phyloP scores from a whole-genome alignment of 2,797 vertebrate species.

The Xiphorhynchus erythropygius region DNA sequence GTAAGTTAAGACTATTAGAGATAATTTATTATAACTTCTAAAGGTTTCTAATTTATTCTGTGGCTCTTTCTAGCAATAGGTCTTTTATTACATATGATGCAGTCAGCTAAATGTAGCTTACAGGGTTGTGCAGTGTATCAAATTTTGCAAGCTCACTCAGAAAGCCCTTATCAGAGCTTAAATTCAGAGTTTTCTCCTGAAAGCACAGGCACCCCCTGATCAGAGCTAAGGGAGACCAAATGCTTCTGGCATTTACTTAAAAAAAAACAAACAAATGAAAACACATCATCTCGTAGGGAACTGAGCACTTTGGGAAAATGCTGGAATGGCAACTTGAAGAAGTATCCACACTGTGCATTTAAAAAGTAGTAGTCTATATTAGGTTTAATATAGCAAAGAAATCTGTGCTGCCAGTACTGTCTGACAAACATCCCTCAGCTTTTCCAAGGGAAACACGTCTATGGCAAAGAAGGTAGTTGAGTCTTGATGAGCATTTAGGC shows the following conservation, averaged over 20 bases:
- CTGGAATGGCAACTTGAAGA: background rate
- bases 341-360: background rate
- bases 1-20: background rate
- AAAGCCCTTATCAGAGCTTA: background rate
- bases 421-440: slow-evolving; percentile 50
- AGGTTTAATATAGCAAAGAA: slow-evolving; percentile 41
- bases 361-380: slow-evolving; percentile 12
- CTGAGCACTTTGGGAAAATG: background rate
- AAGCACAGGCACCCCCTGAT: background rate
- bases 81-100: background rate
- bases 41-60: background rate
- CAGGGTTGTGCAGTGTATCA: background rate
- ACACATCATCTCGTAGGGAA: background rate
- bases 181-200: background rate
- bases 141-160: background rate
- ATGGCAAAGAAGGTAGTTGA: slow-evolving; percentile 3
- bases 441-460: slow-evolving; percentile 3
- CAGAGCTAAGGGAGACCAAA: background rate
- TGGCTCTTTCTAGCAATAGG: background rate
- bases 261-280: background rate
- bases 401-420: slow-evolving; percentile 39
- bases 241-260: background rate
- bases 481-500: slow-evolving; percentile 28
- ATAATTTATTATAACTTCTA: background rate
- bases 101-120: background rate